phyloP scores from a whole-genome alignment of 2,888 invertebrate genomes.

The Seira musarum region DNA sequence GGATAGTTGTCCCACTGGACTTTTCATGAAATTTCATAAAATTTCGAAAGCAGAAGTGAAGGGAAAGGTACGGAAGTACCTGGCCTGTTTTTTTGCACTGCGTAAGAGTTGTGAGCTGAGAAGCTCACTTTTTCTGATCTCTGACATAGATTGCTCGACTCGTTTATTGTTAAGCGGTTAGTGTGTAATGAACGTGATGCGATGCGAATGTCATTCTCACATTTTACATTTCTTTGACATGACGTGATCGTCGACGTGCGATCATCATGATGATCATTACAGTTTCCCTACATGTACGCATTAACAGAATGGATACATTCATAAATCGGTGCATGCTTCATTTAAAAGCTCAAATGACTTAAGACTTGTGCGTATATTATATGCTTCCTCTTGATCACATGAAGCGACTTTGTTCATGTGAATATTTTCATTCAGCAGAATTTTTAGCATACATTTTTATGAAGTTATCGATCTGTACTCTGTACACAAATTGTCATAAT shows the following conservation, averaged over 20 bases:
- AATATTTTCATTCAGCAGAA: too few species aligned
- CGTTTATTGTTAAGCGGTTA: background rate
- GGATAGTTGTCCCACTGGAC: constrained; percentile 45
- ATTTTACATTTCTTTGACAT: background rate
- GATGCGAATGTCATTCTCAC: background rate
- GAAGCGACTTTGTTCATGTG: too few species aligned
- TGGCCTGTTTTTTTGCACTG: background rate
- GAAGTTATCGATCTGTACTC: too few species aligned
- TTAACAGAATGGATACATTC: too few species aligned
- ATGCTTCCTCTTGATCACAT: too few species aligned
- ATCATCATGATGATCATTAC: background rate
- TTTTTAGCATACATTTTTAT: too few species aligned
- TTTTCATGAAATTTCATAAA: constrained; percentile 59
- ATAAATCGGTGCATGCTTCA: too few species aligned
- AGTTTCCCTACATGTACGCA: background rate
- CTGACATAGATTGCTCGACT: background rate
- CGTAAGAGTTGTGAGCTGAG: background rate
- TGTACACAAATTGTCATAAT: too few species aligned
- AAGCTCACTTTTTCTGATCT: constrained; percentile 6
- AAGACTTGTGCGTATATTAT: too few species aligned
- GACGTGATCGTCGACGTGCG: too few species aligned
- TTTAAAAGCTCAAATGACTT: too few species aligned
- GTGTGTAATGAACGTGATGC: background rate
- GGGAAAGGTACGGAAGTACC: constrained; percentile 7
- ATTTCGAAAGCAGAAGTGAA: constrained; percentile 41